Percentiles rank a stretch among this genome's conserved stretches.
phyloP scores from a whole-genome alignment of 1,140 invertebrate species.

The Sarcophaga peregrina region DNA sequence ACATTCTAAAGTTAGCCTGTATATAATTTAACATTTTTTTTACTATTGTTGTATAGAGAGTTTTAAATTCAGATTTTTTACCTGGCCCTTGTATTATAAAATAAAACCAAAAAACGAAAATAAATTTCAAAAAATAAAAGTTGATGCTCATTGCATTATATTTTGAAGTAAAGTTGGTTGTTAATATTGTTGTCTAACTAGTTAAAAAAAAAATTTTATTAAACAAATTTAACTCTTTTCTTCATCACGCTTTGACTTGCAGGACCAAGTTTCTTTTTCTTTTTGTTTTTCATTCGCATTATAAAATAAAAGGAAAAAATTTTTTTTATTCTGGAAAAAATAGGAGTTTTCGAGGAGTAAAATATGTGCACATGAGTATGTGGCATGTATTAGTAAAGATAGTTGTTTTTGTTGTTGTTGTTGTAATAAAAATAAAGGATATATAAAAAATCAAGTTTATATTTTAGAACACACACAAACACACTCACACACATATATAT shows the following conservation, averaged over 20 bases:
- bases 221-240: slow-evolving; percentile 30
- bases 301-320: not conserved
- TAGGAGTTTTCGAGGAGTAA: not conserved
- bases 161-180: too few relatives aligned
- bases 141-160: not conserved
- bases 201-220: too few relatives aligned
- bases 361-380: too few relatives aligned
- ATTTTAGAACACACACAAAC: not conserved
- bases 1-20: too few relatives aligned
- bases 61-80: too few relatives aligned
- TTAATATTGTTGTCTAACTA: slow-evolving; percentile 33
- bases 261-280: not conserved
- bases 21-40: too few relatives aligned
- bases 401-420: too few relatives aligned
- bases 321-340: too few relatives aligned
- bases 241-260: not conserved
- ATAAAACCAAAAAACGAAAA: too few relatives aligned
- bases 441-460: slow-evolving; percentile 21
- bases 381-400: too few relatives aligned
- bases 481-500: not conserved
- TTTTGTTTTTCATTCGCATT: not conserved
- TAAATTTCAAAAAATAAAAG: not conserved
- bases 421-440: not conserved
- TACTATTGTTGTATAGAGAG: too few relatives aligned
- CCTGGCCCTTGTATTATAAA: too few relatives aligned